Evolutionary conservation across 2,113 vertebrate genomes (phyloP).

Genomic region (Echinops telfairi): DNA sequence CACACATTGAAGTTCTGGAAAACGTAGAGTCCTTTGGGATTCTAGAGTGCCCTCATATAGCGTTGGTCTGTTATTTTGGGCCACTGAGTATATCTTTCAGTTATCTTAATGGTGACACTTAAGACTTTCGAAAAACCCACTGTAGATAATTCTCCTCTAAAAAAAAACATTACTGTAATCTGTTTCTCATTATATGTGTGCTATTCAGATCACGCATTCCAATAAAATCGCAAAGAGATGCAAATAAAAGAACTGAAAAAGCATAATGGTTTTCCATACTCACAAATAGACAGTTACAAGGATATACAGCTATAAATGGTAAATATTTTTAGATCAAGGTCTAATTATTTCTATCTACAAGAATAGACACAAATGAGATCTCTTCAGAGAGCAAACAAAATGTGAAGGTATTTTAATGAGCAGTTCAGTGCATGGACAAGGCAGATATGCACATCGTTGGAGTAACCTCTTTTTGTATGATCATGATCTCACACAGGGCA

Average conservation of each 20-base stretch:
- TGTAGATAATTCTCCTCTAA: conserved; percentile 54
- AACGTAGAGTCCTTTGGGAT: conserved; percentile 38
- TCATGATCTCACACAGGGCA: background rate
- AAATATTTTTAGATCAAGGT: conserved; percentile 11
- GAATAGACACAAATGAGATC: conserved; percentile 30
- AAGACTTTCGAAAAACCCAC: conserved; percentile 42
- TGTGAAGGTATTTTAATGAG: background rate
- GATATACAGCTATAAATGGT: background rate
- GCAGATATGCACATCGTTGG: background rate
- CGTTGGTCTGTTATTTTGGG: conserved; percentile 24
- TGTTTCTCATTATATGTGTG: conserved; percentile 74
- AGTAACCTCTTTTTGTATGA: background rate
- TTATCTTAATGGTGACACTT: conserved; percentile 45
- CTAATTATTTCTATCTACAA: background rate
- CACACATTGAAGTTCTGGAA: conserved; percentile 44
- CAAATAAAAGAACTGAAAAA: conserved; percentile 64
- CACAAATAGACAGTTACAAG: conserved; percentile 24
- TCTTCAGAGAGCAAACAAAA: background rate
- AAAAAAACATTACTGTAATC: conserved; percentile 51
- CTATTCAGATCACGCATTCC: conserved; percentile 59
- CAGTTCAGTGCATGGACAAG: background rate
- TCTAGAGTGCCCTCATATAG: background rate
- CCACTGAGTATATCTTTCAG: conserved; percentile 44
- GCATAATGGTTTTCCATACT: background rate
- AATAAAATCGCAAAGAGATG: conserved; percentile 65